Evolutionary conservation across 2,113 vertebrate species (phyloP).

Genomic region (Muntiacus reevesi): DNA sequence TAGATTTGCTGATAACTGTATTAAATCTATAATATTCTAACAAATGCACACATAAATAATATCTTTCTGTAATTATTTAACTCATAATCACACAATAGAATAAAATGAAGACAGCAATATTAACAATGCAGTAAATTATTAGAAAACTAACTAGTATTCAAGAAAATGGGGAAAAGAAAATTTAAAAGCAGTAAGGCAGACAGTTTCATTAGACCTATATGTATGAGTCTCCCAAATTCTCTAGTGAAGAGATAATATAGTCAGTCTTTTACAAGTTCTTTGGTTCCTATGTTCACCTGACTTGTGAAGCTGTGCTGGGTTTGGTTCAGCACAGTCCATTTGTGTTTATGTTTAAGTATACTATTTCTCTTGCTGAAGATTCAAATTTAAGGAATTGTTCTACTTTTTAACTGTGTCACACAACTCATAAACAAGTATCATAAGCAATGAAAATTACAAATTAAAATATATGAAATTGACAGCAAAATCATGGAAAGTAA

Average conservation of each 20-base stretch:
- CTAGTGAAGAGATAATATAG: neutral
- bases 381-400: neutral
- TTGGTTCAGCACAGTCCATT: neutral
- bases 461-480: neutral
- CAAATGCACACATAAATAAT: neutral
- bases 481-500: neutral
- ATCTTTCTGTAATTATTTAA: neutral
- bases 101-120: neutral
- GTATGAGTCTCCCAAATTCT: neutral
- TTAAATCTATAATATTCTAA: neutral
- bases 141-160: neutral
- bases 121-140: neutral
- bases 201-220: neutral
- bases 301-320: neutral
- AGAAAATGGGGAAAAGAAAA: neutral
- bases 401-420: neutral
- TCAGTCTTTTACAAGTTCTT: neutral
- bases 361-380: neutral
- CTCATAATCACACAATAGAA: neutral
- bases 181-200: neutral
- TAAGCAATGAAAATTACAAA: neutral
- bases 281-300: neutral
- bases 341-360: neutral
- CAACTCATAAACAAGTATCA: neutral
- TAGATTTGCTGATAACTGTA: neutral